Base-by-base conservation (phyloP, 1,140 invertebrate genomes). In the Mactra quadrangularis region DNA sequence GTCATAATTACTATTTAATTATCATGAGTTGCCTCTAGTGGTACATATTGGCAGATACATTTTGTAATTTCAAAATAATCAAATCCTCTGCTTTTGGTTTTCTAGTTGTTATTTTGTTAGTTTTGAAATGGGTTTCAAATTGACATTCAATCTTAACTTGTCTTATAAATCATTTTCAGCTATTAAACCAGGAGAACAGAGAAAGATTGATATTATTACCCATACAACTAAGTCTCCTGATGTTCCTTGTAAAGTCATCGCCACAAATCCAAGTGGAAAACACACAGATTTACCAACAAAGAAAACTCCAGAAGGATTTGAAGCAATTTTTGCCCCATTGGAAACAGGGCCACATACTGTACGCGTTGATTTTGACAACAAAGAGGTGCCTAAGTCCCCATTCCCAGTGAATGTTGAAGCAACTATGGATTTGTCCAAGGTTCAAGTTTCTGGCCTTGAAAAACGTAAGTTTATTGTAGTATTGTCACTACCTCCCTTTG, bases 311-410 rank as follows among this genome's bases (percentile, higher is more conserved):
- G 96, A 96, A 0, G 97, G 96, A 0, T 97, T 96, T 90, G 95
- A 95, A 52, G 96, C 97, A 13, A 95, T 95, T 4, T 97, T 97
- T 91, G 91, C 96, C 62, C 96, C 97, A 1, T 96, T 95, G 0
- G 95, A 96, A 88, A 90, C 95, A 52, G 97, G 97, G 13, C 95
- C 96, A 83, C 97, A 97, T 89, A 94, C 94, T 27, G 95, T 97
- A 87, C 96, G 97, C 86, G 95, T 97, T 79, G 98, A 98, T 93
- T 99, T 99, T 95, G 98, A 98, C 93, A 98, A 99, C 91, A 96
- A 97, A 89, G 97, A 98, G 93, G 98, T 99, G 90, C 98, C 98
- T 1, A 97, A 98, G 90, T 98, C 97, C 0, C 98, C 98, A 1
- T 99, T 97, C 95, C 97, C 96, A 91, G 96, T 93, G 27, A 98